phyloP scores from a whole-genome alignment of 2,888 invertebrate genomes.

The Crepidodera aurea region DNA sequence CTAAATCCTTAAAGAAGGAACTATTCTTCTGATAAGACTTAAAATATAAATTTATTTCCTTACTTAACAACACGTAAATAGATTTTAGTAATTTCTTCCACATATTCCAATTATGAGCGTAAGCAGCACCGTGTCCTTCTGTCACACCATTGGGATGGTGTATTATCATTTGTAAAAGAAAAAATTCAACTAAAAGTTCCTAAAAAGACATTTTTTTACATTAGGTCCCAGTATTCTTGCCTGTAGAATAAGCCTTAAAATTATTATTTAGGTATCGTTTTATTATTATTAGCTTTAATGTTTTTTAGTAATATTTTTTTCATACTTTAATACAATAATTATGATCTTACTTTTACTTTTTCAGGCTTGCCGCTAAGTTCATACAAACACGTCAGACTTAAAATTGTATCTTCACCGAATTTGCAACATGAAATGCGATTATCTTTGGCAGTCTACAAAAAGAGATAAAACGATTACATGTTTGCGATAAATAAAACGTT shows the following conservation, averaged over 20 bases:
- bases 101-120: constrained; percentile 57
- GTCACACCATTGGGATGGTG: constrained; percentile 64
- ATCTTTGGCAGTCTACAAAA: constrained; percentile 55
- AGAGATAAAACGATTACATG: constrained; percentile 11
- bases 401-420: constrained; percentile 57
- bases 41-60: constrained; percentile 44
- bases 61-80: constrained; percentile 57
- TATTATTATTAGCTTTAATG: too few relatives aligned
- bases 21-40: constrained; percentile 42
- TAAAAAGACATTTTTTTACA: too few relatives aligned
- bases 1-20: constrained; percentile 43
- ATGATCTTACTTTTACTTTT: constrained; percentile 45
- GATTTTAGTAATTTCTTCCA: constrained; percentile 61
- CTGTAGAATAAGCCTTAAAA: too few relatives aligned
- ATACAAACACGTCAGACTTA: constrained; percentile 47
- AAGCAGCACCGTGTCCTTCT: constrained; percentile 54
- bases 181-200: constrained; percentile 62
- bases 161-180: constrained; percentile 63
- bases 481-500: neutral
- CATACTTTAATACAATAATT: too few relatives aligned
- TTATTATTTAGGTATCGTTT: too few relatives aligned
- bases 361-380: constrained; percentile 47
- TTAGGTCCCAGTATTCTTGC: too few relatives aligned
- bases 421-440: constrained; percentile 56
- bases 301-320: too few relatives aligned